A percentile compares a stretch with the other conserved stretches of the same genome.
Evolutionary conservation across 2,797 vertebrate species (phyloP).

Genomic region (Eulemur albifrons): DNA sequence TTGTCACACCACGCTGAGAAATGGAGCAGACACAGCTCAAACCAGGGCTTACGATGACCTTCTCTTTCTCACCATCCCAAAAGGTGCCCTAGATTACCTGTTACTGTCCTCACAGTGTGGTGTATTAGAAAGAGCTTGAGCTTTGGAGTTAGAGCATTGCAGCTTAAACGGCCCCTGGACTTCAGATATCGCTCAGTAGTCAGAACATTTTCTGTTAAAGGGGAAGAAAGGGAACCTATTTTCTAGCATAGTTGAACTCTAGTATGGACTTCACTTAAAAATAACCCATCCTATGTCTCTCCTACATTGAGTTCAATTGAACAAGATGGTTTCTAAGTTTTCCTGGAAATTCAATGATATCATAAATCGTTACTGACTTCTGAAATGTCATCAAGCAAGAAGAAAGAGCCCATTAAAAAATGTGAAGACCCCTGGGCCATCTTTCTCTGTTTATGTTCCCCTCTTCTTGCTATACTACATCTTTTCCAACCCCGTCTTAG

Average conservation of each 20-base stretch:
- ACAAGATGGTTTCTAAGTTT: constrained; percentile 48
- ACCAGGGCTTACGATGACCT: background rate
- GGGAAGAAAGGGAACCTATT: constrained; percentile 34
- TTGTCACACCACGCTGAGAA: background rate
- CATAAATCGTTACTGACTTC: background rate
- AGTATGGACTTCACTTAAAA: constrained; percentile 73
- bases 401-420: background rate
- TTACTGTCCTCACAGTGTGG: background rate
- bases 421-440: background rate
- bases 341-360: constrained; percentile 41
- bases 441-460: background rate
- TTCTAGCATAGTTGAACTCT: constrained; percentile 56
- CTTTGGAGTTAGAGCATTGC: background rate
- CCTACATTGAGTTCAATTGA: background rate
- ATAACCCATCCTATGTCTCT: constrained; percentile 56
- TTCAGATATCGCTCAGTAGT: background rate
- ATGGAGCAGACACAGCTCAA: background rate
- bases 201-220: constrained; percentile 30
- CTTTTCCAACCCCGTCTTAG: constrained; percentile 54
- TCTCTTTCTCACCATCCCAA: background rate
- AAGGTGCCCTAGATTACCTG: background rate
- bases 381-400: constrained; percentile 40
- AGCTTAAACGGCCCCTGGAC: background rate
- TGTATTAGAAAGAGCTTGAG: background rate
- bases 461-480: background rate